Evolutionary conservation across 2,888 invertebrate genomes (phyloP).

Genomic region (Himalopsyche kuldschensis): DNA sequence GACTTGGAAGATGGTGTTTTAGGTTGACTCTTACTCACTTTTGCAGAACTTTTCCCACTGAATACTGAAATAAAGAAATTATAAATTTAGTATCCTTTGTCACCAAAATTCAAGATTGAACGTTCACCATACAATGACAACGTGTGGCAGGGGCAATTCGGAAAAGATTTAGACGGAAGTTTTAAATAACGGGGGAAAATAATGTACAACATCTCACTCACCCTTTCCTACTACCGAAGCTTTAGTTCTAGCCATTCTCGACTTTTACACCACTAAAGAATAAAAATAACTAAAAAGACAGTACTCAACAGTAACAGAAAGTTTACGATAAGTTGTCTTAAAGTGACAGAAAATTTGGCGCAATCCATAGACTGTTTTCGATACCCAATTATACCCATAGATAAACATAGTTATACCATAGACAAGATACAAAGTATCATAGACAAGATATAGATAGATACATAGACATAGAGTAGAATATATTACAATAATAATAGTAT

Average conservation of each 20-base stretch:
- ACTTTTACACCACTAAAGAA: background rate
- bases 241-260: slow-evolving; percentile 47
- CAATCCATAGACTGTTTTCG: background rate
- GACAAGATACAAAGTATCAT: no score
- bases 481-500: no score
- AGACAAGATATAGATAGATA: no score
- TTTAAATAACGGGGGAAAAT: background rate
- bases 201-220: slow-evolving; percentile 36
- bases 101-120: background rate
- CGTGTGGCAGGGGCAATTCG: background rate
- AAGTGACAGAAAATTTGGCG: background rate
- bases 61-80: slow-evolving; percentile 44
- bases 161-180: background rate
- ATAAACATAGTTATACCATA: no score
- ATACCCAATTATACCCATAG: no score
- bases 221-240: slow-evolving; percentile 53
- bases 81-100: background rate
- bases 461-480: no score
- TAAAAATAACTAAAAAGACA: background rate
- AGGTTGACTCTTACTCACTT: background rate
- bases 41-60: slow-evolving; percentile 6
- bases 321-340: background rate
- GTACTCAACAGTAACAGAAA: background rate
- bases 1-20: background rate
- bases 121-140: background rate